phyloP scores from a whole-genome alignment of 30 jellyfish, hydroid and myxozoan genomes.

The Rhopilema esculentum region DNA sequence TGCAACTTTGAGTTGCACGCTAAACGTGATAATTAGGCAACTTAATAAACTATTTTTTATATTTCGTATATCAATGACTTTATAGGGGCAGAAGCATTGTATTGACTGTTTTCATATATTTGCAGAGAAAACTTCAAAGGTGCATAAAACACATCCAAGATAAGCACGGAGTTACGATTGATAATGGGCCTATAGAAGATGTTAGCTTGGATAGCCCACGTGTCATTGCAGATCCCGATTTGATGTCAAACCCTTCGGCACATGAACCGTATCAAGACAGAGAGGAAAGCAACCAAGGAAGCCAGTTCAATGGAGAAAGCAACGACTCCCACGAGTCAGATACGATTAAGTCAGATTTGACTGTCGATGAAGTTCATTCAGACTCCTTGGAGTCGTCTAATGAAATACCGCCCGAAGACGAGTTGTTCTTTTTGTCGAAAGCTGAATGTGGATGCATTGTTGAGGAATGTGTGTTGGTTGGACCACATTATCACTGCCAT shows the following conservation, averaged over 20 bases:
- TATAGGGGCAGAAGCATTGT: not conserved
- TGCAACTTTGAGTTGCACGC: not conserved
- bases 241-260: slow-evolving; percentile 8
- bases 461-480: slow-evolving; percentile 38
- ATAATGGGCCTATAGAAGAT: slow-evolving; percentile 10
- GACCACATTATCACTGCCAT: slow-evolving; percentile 66
- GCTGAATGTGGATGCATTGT: slow-evolving; percentile 55
- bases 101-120: not conserved
- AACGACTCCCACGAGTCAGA: slow-evolving; percentile 20
- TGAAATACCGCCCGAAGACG: slow-evolving; percentile 52
- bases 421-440: slow-evolving; percentile 43
- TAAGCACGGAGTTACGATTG: slow-evolving; percentile 58
- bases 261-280: not conserved
- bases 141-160: slow-evolving; percentile 65
- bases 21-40: too few relatives aligned
- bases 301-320: slow-evolving; percentile 33
- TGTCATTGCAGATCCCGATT: slow-evolving; percentile 35
- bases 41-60: too few relatives aligned
- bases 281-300: slow-evolving; percentile 21
- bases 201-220: slow-evolving; percentile 21
- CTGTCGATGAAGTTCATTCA: not conserved
- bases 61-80: not conserved
- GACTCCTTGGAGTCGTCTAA: not conserved
- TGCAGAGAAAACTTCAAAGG: slow-evolving; percentile 70
- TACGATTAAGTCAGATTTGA: not conserved